A percentile compares a stretch with the other conserved stretches of the same genome.
These are phyloP conservation scores for Esperia sulphurella DNA, from an alignment of 2,888 invertebrate species.

Conservation along the genomic window DNA sequence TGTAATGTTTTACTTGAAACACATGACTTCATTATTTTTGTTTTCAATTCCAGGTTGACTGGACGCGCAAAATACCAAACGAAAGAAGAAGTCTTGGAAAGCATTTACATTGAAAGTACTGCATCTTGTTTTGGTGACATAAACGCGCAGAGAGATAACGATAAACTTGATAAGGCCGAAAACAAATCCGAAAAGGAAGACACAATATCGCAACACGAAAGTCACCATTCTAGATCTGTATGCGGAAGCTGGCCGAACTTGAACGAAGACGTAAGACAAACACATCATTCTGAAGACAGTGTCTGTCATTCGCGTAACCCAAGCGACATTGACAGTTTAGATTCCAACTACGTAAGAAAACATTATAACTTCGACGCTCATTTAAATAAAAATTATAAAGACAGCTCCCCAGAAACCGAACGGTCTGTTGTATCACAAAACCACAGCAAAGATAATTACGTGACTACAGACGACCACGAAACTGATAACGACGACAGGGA, in stretches of 20 bases:
- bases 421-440: constrained; percentile 54
- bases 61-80: constrained; percentile 73
- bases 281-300: constrained; percentile 69
- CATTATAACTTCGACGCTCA: constrained; percentile 75
- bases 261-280: constrained; percentile 63
- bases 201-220: constrained; percentile 51
- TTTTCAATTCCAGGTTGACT: constrained; percentile 57
- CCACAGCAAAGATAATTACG: constrained; percentile 60
- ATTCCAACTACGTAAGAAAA: constrained; percentile 79
- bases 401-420: constrained; percentile 70
- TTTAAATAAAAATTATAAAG: constrained; percentile 57
- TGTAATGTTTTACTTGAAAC: no score
- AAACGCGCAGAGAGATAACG: constrained; percentile 60
- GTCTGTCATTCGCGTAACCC: constrained; percentile 71
- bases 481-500: constrained; percentile 58
- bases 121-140: constrained; percentile 74
- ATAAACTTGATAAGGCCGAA: constrained; percentile 40
- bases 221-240: constrained; percentile 58
- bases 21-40: constrained; percentile 1
- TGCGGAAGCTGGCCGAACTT: constrained; percentile 73
- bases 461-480: constrained; percentile 58
- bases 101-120: constrained; percentile 73
- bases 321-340: constrained; percentile 79
- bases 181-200: constrained; percentile 59
- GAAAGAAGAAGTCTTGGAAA: constrained; percentile 73